Percentiles rank a stretch among this genome's conserved stretches.
These are phyloP conservation scores for Podotricha telesiphe DNA, from an alignment of 2,888 invertebrate species.

Conservation along the genomic window DNA sequence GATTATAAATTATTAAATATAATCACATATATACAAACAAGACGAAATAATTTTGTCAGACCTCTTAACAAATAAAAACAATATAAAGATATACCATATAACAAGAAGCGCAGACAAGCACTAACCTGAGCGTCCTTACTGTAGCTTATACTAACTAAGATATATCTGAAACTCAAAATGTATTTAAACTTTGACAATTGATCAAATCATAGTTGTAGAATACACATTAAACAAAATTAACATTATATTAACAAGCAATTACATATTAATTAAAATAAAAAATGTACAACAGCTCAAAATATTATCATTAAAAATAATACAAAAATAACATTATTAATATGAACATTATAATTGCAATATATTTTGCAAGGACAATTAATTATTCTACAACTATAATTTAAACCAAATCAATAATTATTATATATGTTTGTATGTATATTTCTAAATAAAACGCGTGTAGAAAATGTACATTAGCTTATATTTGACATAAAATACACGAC, in stretches of 20 bases:
- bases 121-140: slow-evolving; percentile 32
- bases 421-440: neutral
- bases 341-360: too few species aligned
- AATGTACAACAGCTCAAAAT: too few species aligned
- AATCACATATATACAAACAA: neutral
- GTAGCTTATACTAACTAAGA: slow-evolving; percentile 25
- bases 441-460: slow-evolving; percentile 67
- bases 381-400: slow-evolving; percentile 3
- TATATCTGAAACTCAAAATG: slow-evolving; percentile 25
- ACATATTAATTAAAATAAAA: too few species aligned
- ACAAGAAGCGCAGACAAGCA: slow-evolving; percentile 18
- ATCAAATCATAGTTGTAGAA: slow-evolving; percentile 16
- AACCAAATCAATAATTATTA: neutral
- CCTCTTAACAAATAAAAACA: slow-evolving; percentile 4
- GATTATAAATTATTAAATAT: too few species aligned
- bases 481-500: slow-evolving; percentile 79
- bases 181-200: slow-evolving; percentile 1
- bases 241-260: neutral
- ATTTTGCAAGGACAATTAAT: too few species aligned
- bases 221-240: neutral
- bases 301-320: too few species aligned
- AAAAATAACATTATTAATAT: too few species aligned
- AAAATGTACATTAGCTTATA: slow-evolving; percentile 79
- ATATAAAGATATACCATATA: slow-evolving; percentile 17
- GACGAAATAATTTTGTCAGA: neutral